Conservation (phyloP, 2,888 invertebrate species). For the Cosmia trapezina region DNA sequence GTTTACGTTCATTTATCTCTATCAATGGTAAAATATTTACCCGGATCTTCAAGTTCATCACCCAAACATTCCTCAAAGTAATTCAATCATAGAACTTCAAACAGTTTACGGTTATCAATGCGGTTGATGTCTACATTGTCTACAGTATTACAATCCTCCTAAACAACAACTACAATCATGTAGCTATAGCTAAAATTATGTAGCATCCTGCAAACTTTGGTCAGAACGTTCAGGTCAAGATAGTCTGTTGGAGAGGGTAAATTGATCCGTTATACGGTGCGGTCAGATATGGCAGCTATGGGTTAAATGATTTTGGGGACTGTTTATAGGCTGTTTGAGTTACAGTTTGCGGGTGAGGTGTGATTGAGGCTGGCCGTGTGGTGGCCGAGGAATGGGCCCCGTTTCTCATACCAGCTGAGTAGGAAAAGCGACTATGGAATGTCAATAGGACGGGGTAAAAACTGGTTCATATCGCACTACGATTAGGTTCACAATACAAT, state of each 20-base stretch:
- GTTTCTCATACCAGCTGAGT: not conserved
- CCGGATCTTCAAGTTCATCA: not conserved
- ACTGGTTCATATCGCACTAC: too few relatives aligned
- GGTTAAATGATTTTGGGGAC: slow-evolving; percentile 49
- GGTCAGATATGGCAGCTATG: slow-evolving; percentile 39
- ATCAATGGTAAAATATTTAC: not conserved
- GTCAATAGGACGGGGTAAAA: not conserved
- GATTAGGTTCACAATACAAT: too few relatives aligned
- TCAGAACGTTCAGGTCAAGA: slow-evolving; percentile 37
- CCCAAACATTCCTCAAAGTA: slow-evolving; percentile 21
- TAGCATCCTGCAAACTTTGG: slow-evolving; percentile 28
- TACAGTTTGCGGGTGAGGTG: slow-evolving; percentile 15
- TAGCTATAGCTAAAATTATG: slow-evolving; percentile 23
- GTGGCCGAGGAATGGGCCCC: not conserved
- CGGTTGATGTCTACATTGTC: not conserved
- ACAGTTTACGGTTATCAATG: slow-evolving; percentile 16
- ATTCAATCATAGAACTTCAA: slow-evolving; percentile 42
- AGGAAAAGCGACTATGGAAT: not conserved
- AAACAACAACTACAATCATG: slow-evolving; percentile 14
- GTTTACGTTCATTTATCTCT: not conserved
- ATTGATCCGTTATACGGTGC: slow-evolving; percentile 37
- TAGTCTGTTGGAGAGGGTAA: slow-evolving; percentile 33
- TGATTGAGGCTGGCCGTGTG: slow-evolving; percentile 19
- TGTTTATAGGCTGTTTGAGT: slow-evolving; percentile 34
- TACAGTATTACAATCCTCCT: not conserved